Evolutionary conservation across 2,888 invertebrate species (phyloP).

Genomic region (Caenorhabditis angaria): DNA sequence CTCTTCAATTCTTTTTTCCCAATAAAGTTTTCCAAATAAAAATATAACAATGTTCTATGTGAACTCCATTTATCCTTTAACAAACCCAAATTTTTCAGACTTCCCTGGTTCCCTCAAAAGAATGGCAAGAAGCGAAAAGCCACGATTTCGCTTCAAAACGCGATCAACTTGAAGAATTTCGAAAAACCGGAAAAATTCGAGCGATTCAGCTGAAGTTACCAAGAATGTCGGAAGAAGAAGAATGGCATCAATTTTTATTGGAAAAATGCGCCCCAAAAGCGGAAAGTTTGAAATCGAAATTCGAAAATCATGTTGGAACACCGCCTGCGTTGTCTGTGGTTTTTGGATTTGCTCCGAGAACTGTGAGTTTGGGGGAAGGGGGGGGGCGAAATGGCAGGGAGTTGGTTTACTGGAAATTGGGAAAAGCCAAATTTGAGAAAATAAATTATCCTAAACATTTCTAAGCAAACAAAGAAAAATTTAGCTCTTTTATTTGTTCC

Average conservation of each 20-base stretch:
- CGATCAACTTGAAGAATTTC: not conserved
- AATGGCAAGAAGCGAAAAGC: slow-evolving; percentile 39
- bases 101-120: slow-evolving; percentile 17
- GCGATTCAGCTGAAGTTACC: slow-evolving; percentile 19
- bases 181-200: not conserved
- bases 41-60: too few species aligned
- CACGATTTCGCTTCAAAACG: slow-evolving; percentile 34
- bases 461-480: too few species aligned
- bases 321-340: slow-evolving; percentile 46
- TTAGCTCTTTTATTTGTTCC: too few species aligned
- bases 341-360: slow-evolving; percentile 4
- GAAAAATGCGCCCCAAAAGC: slow-evolving; percentile 43
- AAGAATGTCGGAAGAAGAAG: slow-evolving; percentile 20
- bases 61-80: too few species aligned
- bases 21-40: too few species aligned
- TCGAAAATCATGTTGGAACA: slow-evolving; percentile 50
- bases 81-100: not conserved
- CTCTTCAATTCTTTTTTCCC: too few species aligned
- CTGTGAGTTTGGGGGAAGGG: not conserved
- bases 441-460: too few species aligned
- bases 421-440: not conserved
- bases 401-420: not conserved
- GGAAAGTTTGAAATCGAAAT: slow-evolving; percentile 13
- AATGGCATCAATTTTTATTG: slow-evolving; percentile 45
- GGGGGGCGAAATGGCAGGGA: too few species aligned